phyloP scores from a whole-genome alignment of 2,888 invertebrate species.

The Asteroscopus sphinx region DNA sequence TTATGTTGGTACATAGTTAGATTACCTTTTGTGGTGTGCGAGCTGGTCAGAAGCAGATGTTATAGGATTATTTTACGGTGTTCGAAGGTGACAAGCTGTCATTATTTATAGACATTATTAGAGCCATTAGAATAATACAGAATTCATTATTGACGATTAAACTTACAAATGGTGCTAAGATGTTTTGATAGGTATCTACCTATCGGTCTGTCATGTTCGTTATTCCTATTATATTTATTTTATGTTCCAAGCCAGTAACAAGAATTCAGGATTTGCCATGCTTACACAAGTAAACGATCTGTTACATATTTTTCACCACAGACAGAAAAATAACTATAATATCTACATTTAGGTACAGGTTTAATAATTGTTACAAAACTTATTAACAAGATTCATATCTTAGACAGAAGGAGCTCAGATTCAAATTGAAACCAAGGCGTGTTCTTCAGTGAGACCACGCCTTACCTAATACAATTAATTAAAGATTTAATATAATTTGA shows the following conservation, averaged over 20 bases:
- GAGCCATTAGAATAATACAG: conserved; percentile 23
- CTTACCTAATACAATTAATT: conserved; percentile 20
- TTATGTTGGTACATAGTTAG: no score
- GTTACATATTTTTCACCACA: no score
- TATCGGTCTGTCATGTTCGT: no score
- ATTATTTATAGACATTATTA: conserved; percentile 31
- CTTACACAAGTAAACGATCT: no score
- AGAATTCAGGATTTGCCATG: no score
- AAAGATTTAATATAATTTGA: conserved; percentile 30
- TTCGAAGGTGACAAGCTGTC: conserved; percentile 24
- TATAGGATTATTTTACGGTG: conserved; percentile 34
- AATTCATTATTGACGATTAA: conserved; percentile 23
- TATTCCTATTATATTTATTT: no score
- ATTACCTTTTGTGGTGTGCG: background rate
- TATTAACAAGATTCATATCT: background rate
- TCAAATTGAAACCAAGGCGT: background rate
- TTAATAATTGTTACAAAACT: background rate
- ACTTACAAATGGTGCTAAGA: conserved; percentile 17
- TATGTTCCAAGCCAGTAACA: no score
- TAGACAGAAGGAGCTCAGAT: background rate
- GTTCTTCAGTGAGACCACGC: conserved; percentile 7
- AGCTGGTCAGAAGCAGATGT: conserved; percentile 24
- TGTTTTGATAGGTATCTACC: no score
- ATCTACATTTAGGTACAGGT: background rate
- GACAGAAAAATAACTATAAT: no score